Base-by-base conservation (phyloP, 2,888 invertebrate genomes). In the Cosmia trapezina region DNA sequence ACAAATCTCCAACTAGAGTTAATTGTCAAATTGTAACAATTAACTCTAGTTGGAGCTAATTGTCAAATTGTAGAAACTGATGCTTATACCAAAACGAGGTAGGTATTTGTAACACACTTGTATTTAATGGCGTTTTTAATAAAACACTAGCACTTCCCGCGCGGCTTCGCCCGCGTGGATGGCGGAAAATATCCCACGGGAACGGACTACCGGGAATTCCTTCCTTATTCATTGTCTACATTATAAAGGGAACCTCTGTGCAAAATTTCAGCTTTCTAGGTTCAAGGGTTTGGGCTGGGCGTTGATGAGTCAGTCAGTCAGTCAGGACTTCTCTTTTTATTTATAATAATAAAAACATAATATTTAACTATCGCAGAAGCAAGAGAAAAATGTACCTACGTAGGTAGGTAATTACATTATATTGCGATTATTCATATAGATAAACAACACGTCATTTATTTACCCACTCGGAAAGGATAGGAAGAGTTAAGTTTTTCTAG, bases 361-460 rank as follows among this genome's bases (percentile, higher is more conserved):
- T 3, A 54, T 54, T 54, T 28, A 17, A 8, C 17, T 28, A 28
- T 0, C 3, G 3, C 17, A 12, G 7, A 8, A 12, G 12, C 47
- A 51, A 17, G 3, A 11, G 7, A 7, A 56, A 28, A 41, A 70
- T 54, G 6, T 28, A 28, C 28, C 28, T 28, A 28, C 37, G 0
- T 37, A 6, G 3, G 3, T 17, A 51, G 0, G 17, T 68, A 28
- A 8, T 28, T 28, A 47, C 19, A 71, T 14, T 28, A 19, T 12
- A 45, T 37, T 47, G 22, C 4, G 22, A 56, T 56, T 71, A 37
- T 19, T 45, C 45, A 11, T 14, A n/a, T 9, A 49, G 43, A 43
- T 33, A 49, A 70, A 43, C 47, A 70, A 49, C 70, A 57, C 57
- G 41, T 49, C 56, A 72, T 28, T 28, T n/a, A 12, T 59, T 6